phyloP scores from a whole-genome alignment of 2,888 invertebrate genomes.

The Elmis aenea region DNA sequence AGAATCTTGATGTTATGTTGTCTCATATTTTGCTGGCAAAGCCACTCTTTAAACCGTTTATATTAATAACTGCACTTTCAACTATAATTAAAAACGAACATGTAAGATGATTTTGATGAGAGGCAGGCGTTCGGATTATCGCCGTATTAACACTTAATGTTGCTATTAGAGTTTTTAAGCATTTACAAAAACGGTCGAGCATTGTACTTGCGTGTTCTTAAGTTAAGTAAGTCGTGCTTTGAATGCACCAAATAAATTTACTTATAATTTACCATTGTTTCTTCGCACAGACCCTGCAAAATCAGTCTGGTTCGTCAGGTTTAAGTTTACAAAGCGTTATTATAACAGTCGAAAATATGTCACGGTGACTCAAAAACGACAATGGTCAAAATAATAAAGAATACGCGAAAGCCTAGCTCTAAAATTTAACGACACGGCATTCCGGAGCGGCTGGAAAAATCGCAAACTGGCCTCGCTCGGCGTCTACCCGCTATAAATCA shows the following conservation, averaged over 20 bases:
- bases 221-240: too few species aligned
- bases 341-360: conserved; percentile 24
- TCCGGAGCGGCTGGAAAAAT: conserved; percentile 24
- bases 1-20: too few species aligned
- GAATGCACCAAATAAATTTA: conserved; percentile 20
- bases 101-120: too few species aligned
- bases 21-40: too few species aligned
- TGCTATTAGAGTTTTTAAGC: too few species aligned
- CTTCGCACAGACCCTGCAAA: conserved; percentile 17
- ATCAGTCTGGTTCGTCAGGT: conserved; percentile 20
- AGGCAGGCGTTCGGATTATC: too few species aligned
- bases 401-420: conserved; percentile 21
- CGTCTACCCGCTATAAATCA: conserved; percentile 27
- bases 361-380: conserved; percentile 24
- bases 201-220: too few species aligned
- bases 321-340: conserved; percentile 20
- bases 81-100: too few species aligned
- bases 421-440: conserved; percentile 26
- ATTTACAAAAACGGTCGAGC: too few species aligned
- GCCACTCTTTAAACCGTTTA: too few species aligned
- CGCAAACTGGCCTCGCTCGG: conserved; percentile 19
- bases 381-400: conserved; percentile 22
- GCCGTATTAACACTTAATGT: too few species aligned
- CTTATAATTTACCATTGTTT: conserved; percentile 20
- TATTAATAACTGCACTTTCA: too few species aligned